A percentile compares a stretch with the other conserved stretches of the same genome.
Evolutionary conservation across 2,113 vertebrate genomes (phyloP).

Genomic region (Sinocyclocheilus maitianheensis): DNA sequence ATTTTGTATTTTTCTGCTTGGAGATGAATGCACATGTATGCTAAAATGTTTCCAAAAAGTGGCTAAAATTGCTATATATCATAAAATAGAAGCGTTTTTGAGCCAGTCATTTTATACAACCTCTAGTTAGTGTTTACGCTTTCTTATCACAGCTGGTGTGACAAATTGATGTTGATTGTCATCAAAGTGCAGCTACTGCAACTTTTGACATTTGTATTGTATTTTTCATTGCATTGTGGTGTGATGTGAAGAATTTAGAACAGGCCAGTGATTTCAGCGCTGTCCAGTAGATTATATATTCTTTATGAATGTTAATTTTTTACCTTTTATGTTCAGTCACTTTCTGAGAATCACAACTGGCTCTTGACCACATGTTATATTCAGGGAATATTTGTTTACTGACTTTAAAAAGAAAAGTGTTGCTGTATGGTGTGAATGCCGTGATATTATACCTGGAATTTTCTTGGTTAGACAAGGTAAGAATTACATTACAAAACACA

Average conservation of each 20-base stretch:
- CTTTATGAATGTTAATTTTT: not conserved
- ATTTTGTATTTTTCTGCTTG: not conserved
- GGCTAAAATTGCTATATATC: not conserved
- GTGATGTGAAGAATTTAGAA: constrained; percentile 3
- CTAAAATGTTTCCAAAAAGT: constrained; percentile 3
- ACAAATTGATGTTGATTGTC: not conserved
- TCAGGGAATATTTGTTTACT: constrained; percentile 2
- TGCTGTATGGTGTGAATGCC: not conserved
- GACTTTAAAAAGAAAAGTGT: not conserved
- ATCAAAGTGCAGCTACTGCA: not conserved
- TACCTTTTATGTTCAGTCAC: not conserved
- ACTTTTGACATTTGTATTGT: not conserved
- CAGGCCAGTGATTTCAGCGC: not conserved
- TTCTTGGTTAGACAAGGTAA: not conserved
- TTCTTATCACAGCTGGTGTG: not conserved
- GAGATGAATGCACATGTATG: not conserved
- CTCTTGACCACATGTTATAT: not conserved
- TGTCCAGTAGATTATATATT: not conserved
- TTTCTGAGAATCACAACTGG: not conserved
- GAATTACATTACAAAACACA: not conserved
- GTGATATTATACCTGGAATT: not conserved
- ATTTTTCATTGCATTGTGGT: not conserved
- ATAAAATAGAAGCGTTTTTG: not conserved
- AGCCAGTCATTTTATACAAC: not conserved
- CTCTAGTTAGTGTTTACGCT: not conserved